Evolutionary conservation across 2,888 invertebrate genomes (phyloP), one percentile per base, ranked within the genome.

Genomic region (Encarsia formosa): DNA sequence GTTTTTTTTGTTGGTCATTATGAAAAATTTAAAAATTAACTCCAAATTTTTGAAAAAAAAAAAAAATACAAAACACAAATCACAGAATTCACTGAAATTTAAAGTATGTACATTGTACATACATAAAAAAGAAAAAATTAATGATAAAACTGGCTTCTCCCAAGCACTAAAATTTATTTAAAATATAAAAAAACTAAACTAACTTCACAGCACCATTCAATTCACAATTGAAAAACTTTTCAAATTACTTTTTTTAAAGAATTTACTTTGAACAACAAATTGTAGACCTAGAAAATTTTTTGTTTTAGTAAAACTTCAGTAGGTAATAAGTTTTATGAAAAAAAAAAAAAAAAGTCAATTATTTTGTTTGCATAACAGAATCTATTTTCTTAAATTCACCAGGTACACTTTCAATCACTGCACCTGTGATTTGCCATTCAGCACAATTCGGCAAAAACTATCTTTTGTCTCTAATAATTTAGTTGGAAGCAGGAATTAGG

Each of bases 341-440:
- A 48, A 50, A 54, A 56, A 48, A 67, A 67, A 66, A 70, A 62
- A 65, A 67, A 69, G 63, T 61, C 52, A 56, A 51, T 59, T 49
- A 60, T 58, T 62, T 67, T 62, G 57, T 67, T 69, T 69, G 68
- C 68, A 67, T 66, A 67, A 65, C 64, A 67, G 70, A 66, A 72
- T 72, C 72, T 72, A 73, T 72, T 71, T 67, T 63, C 59, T 63
- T 63, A 64, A 60, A 62, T 65, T 67, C 70, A 72, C 73, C 66
- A 71, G 61, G 61, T 69, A 69, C 71, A 69, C 72, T 70, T 61
- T 59, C 62, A 65, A 67, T 68, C 73, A 73, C 73, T 73, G 69
- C 73, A 73, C 73, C 71, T 68, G 66, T 59, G 52, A 53, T 65
- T 34, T 61, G 63, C 62, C 63, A 61, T 63, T 62, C 61, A 64